Base-by-base conservation (phyloP, 2,888 invertebrate genomes). In the Drosophila falleni region DNA sequence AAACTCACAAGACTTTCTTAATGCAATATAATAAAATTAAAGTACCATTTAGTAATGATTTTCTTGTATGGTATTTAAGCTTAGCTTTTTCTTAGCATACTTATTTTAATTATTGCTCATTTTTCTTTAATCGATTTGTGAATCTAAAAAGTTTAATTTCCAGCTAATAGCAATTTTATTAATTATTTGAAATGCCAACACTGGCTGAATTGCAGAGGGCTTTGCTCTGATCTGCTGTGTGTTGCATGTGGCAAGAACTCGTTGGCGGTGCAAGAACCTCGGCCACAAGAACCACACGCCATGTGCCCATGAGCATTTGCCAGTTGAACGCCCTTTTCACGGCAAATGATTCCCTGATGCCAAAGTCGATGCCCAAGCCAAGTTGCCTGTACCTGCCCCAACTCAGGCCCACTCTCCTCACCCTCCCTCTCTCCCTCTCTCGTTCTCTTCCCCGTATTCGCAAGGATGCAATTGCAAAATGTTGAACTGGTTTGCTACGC, bases 311-410 rank as follows among this genome's bases (percentile, higher is more conserved):
- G 83, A 74, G 78, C 82, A 80, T 84, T 78, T 81, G 79, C 80
- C 85, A 90, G 91, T 92, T 92, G 91, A 92, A 92, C 90, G 92
- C 91, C 92, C 92, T 92, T 92, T 92, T 91, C 91, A 92, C 91
- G 91, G 91, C 92, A 92, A 91, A 90, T 91, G 91, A 91, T 91
- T 92, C 91, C 67, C 76, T 86, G 80, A 80, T 87, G 79, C 74
- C 71, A 55, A 66, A 75, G 78, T 72, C 70, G 70, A 79, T 77
- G 74, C 63, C 55, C 42, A 56, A 44, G 56, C 76, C 76, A 76
- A 76, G 76, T 76, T 70, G 16, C 42, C 42, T 16, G 16, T n/a
- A 44, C 80, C 78, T 85, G 86, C 83, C 83, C 87, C 83, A 83
- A 86, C 79, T 53, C 64, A 46, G 53, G 69, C 74, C 73, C 72